Base-by-base conservation (phyloP, 1,140 invertebrate species). In the Bombus waltoni region DNA sequence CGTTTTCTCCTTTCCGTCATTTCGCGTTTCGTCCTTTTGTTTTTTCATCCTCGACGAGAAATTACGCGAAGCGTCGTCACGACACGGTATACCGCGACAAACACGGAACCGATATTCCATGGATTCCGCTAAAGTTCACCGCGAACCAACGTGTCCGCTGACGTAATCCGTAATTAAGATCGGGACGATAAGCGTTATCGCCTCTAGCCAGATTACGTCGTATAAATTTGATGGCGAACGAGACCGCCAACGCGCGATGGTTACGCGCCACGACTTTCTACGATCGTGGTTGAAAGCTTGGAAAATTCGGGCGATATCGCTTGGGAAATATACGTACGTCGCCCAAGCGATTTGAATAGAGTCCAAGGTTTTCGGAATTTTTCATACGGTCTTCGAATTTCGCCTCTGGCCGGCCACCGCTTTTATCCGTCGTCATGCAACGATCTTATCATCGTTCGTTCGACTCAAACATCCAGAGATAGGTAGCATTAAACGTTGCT, bases 161-260 rank as follows among this genome's bases (percentile, higher is more conserved):
- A 38, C 44, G 57, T 42, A 74, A 62, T 35, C 22, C 57, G 1
- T 25, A 65, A 74, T 75, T 62, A 25, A 32, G 59, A 74, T 74
- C 8, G 10, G 35, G 2, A 53, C 70, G 80, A 82, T 59, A 73
- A 44, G n/a, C 15, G 35, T 62, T 82, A 72, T 72, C 70, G 47
- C 5, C 25, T n/a, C 22, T 70, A 4, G 35, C 38, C 25, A 13
- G 42, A 65, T n/a, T 28, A 32, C 10, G 47, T 42, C 18, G 40
- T 13, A 42, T 47, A 44, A 82, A 82, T 62, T 65, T 22, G 9
- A 25, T 15, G 3, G 57, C 35, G 28, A 28, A 82, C 35, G 3
- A 40, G 28, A 25, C 62, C 10, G n/a, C 35, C 1, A 44, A 44
- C 13, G 47, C 18, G 47, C 47, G 47, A 32, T 18, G 4, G 8